Evolutionary conservation across 2,113 vertebrate species (phyloP).

Genomic region (Sander lucioperca): DNA sequence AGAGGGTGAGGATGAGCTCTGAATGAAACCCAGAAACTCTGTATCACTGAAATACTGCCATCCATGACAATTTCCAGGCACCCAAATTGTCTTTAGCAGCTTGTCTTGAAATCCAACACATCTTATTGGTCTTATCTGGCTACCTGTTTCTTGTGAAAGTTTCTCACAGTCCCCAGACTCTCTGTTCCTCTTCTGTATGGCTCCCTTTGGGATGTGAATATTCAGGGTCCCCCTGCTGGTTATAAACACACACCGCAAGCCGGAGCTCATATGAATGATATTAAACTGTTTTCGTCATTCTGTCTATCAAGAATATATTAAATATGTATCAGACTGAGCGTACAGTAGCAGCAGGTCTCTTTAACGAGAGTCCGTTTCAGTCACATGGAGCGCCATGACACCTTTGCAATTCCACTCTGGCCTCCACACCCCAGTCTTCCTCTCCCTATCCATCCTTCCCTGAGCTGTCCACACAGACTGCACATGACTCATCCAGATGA

Average conservation of each 20-base stretch:
- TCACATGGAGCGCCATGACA: slow-evolving; percentile 37
- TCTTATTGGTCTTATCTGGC: slow-evolving; percentile 6
- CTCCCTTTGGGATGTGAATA: slow-evolving; percentile 38
- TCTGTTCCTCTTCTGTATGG: slow-evolving; percentile 20
- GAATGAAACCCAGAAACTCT: slow-evolving; percentile 41
- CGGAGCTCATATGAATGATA: slow-evolving; percentile 24
- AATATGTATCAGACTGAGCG: slow-evolving; percentile 13
- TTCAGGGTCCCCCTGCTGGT: slow-evolving; percentile 44
- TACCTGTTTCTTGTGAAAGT: slow-evolving; percentile 28
- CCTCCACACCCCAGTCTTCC: slow-evolving; percentile 56
- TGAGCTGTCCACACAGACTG: slow-evolving; percentile 75
- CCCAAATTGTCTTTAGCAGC: neutral
- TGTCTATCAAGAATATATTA: slow-evolving; percentile 36
- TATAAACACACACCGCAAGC: slow-evolving; percentile 20
- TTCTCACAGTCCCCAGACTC: slow-evolving; percentile 36
- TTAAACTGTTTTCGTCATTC: slow-evolving; percentile 44
- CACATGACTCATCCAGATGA: slow-evolving; percentile 86
- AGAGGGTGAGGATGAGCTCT: slow-evolving; percentile 6
- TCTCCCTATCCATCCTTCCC: slow-evolving; percentile 69
- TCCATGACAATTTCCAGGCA: slow-evolving; percentile 4
- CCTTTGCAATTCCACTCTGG: slow-evolving; percentile 50
- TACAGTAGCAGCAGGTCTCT: slow-evolving; percentile 28
- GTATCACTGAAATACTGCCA: slow-evolving; percentile 31
- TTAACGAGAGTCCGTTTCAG: neutral
- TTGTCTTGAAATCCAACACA: neutral